Conservation (phyloP, 2,888 invertebrate genomes). For the Branchellion lobata region DNA sequence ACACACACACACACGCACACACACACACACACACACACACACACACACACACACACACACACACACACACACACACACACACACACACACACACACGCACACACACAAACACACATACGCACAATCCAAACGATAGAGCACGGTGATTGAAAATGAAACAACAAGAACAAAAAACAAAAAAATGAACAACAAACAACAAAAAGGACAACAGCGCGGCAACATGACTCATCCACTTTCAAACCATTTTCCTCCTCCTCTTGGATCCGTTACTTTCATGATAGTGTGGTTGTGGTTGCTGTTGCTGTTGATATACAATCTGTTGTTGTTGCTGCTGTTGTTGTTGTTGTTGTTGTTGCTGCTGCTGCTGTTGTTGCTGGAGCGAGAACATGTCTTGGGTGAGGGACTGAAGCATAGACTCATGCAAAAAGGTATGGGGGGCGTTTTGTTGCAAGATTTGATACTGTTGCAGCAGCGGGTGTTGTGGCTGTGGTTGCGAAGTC, state of each 20-base stretch:
- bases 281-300: slow-evolving; percentile 23
- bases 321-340: slow-evolving; percentile 17
- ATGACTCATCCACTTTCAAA: background rate
- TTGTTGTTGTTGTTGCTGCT: slow-evolving; percentile 35
- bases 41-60: too few relatives aligned
- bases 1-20: too few relatives aligned
- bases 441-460: slow-evolving; percentile 28
- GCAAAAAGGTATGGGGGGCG: slow-evolving; percentile 15
- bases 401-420: slow-evolving; percentile 21
- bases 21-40: too few relatives aligned
- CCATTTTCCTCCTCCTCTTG: slow-evolving; percentile 25
- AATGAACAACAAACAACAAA: too few relatives aligned
- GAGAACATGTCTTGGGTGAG: slow-evolving; percentile 37
- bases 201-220: too few relatives aligned
- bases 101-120: too few relatives aligned
- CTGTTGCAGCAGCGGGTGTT: slow-evolving; percentile 6
- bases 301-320: slow-evolving; percentile 3
- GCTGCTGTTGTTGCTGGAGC: slow-evolving; percentile 38
- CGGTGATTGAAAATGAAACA: too few relatives aligned
- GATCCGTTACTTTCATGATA: slow-evolving; percentile 20
- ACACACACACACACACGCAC: too few relatives aligned
- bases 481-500: slow-evolving; percentile 10
- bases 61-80: too few relatives aligned
- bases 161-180: too few relatives aligned
- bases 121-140: too few relatives aligned